Base-by-base conservation (phyloP, 2,888 invertebrate genomes). In the Entomobrya proxima region DNA sequence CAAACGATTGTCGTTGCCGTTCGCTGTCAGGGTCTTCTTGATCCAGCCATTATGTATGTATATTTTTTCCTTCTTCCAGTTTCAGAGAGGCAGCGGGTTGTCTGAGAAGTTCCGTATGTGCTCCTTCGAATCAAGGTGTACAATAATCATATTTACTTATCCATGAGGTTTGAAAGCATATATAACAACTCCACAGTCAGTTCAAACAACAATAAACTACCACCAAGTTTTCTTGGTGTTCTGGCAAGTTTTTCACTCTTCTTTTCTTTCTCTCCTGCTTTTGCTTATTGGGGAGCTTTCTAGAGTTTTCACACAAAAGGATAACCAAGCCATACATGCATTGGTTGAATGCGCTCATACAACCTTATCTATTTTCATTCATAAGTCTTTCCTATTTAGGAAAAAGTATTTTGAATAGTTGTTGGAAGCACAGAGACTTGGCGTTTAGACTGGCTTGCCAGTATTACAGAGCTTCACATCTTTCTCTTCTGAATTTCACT, bases 1-100 rank as follows among this genome's bases (percentile, higher is more conserved):
- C 11, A 37, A 21, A 9, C 21, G 40, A 21, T 79, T 44, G 72
- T 55, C 24, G 9, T n/a, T 18, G 72, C 24, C n/a, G 13, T 50
- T 72, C 72, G 24, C 72, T 72, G 72, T 72, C 72, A 72, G 72
- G 47, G 47, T 47, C 72, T 72, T 72, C 72, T 72, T 72, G 44
- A 30, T 72, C 72, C 72, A n/a, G n/a, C n/a, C n/a, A n/a, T n/a
- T n/a, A n/a, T n/a, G n/a, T n/a, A n/a, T n/a, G n/a, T n/a, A 47
- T 2, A 37, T n/a, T 37, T 69, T 40, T 67, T 67, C 55, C 7
- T 24, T 6, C 5, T 55, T 58, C n/a, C 6, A 11, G 44, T 44
- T 21, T 69, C 21, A 21, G 37, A 15, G 35, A 35, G n/a, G 35
- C 30, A 61, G 61, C 1, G n/a, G n/a, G 15, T 18, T 61, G 9